These are phyloP conservation scores for Leucophora obtusa DNA, from an alignment of 2,888 invertebrate genomes.

Conservation along the genomic window DNA sequence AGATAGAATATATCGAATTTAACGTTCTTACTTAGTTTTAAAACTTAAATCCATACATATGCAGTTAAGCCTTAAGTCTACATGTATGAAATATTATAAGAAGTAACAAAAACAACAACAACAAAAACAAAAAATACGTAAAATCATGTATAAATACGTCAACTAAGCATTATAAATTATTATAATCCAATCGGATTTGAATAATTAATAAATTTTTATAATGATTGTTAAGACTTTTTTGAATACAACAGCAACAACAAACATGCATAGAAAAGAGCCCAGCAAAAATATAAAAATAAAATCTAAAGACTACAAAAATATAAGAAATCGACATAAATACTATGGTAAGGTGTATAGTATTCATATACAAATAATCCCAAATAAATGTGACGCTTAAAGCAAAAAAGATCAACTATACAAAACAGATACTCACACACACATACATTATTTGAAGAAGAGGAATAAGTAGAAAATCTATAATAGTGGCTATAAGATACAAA, in stretches of 20 bases:
- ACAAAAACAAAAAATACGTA: slow-evolving; percentile 41
- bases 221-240: slow-evolving; percentile 59
- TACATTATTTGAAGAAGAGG: neutral
- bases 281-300: slow-evolving; percentile 31
- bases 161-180: slow-evolving; percentile 78
- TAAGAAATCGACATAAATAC: slow-evolving; percentile 11
- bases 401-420: slow-evolving; percentile 39
- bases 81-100: slow-evolving; percentile 8
- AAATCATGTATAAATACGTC: slow-evolving; percentile 60
- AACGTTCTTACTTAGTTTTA: neutral
- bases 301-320: slow-evolving; percentile 29
- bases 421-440: slow-evolving; percentile 21
- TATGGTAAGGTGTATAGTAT: slow-evolving; percentile 41
- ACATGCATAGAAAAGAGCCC: slow-evolving; percentile 25
- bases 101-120: too few species aligned
- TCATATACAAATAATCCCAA: slow-evolving; percentile 56
- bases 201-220: slow-evolving; percentile 77
- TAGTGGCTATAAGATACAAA: neutral
- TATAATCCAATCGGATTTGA: slow-evolving; percentile 80
- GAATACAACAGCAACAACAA: slow-evolving; percentile 46
- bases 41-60: slow-evolving; percentile 45
- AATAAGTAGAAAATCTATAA: neutral
- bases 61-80: slow-evolving; percentile 25
- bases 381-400: slow-evolving; percentile 62
- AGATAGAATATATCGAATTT: neutral